Conservation (phyloP, 2,888 invertebrate genomes). For the Pterostichus madidus region DNA sequence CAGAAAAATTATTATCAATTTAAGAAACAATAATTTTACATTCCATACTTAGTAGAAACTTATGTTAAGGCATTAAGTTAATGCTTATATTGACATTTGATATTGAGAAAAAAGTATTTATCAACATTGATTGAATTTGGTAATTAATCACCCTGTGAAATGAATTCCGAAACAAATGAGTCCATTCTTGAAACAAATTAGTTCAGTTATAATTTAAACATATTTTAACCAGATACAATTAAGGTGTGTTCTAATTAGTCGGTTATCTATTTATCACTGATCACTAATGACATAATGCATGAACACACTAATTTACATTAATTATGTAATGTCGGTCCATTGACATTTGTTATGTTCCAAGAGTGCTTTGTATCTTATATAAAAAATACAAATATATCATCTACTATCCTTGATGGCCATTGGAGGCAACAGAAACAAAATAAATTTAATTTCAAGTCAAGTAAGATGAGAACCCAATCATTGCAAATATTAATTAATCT, state of each 20-base stretch:
- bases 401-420: background rate
- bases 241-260: constrained; percentile 58
- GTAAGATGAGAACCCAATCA: too few relatives aligned
- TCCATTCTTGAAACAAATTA: constrained; percentile 58
- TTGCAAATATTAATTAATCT: too few relatives aligned
- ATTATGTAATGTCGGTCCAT: constrained; percentile 47
- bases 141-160: constrained; percentile 35
- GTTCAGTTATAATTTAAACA: constrained; percentile 51
- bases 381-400: constrained; percentile 32
- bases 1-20: constrained; percentile 13
- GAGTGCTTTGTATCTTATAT: constrained; percentile 20
- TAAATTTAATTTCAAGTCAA: too few relatives aligned
- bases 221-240: constrained; percentile 59
- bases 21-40: constrained; percentile 21
- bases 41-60: background rate
- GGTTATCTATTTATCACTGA: constrained; percentile 60
- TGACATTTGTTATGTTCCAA: constrained; percentile 25
- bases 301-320: constrained; percentile 53
- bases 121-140: constrained; percentile 41
- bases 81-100: constrained; percentile 37
- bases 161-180: constrained; percentile 49
- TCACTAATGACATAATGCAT: constrained; percentile 56
- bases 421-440: too few relatives aligned
- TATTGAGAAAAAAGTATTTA: constrained; percentile 29
- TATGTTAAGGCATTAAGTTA: constrained; percentile 15